These are phyloP conservation scores for Brenthis hecate DNA, from an alignment of 2,888 invertebrate genomes.

Conservation along the genomic window DNA sequence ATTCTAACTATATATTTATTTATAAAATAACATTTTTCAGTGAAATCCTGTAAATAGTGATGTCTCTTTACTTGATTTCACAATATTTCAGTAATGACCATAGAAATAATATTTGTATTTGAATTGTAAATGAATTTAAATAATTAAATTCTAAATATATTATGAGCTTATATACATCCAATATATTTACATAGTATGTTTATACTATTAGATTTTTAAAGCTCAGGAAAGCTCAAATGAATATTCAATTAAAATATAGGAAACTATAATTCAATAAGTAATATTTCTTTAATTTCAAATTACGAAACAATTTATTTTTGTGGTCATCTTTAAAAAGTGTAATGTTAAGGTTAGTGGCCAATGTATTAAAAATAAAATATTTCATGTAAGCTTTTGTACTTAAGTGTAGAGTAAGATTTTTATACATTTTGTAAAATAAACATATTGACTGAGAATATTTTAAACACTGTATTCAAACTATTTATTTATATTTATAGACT, in stretches of 20 bases:
- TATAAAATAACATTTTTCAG: conserved; percentile 51
- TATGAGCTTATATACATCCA: no score
- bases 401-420: conserved; percentile 34
- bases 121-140: neutral
- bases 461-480: conserved; percentile 28
- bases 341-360: conserved; percentile 36
- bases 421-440: conserved; percentile 54
- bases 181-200: no score
- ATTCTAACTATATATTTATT: conserved; percentile 42
- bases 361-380: conserved; percentile 25
- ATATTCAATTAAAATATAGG: neutral
- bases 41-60: conserved; percentile 78
- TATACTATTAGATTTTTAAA: no score
- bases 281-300: neutral
- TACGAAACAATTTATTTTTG: conserved; percentile 20
- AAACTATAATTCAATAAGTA: neutral
- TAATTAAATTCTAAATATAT: no score
- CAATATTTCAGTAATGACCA: conserved; percentile 45
- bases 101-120: conserved; percentile 29
- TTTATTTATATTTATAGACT: conserved; percentile 11
- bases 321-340: conserved; percentile 17
- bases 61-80: conserved; percentile 75
- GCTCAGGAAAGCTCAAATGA: no score
- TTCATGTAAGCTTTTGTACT: conserved; percentile 18
- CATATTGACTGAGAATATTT: conserved; percentile 60